Conservation (phyloP, 2,888 invertebrate genomes). For the Entomobrya multifasciata region DNA sequence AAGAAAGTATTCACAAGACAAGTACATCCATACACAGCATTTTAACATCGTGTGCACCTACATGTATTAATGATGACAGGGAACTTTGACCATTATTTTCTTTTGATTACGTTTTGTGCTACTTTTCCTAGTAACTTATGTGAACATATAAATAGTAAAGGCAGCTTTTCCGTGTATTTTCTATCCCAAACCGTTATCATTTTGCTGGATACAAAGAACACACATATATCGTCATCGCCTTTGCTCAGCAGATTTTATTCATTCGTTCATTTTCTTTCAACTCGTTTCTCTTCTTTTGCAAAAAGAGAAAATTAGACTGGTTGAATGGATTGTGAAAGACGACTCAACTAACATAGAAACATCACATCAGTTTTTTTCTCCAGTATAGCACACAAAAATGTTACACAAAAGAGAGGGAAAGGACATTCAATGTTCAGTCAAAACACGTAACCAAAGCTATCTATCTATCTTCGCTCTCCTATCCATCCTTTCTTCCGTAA, state of each 20-base stretch:
- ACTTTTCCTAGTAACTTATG: too few species aligned
- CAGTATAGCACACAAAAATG: neutral
- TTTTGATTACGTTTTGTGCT: too few species aligned
- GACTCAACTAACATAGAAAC: neutral
- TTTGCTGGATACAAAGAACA: neutral
- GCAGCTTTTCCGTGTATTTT: too few species aligned
- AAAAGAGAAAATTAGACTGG: neutral
- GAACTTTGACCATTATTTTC: too few species aligned
- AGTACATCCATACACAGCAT: too few species aligned
- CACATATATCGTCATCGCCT: neutral
- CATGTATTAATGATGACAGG: too few species aligned
- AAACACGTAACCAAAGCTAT: too few species aligned
- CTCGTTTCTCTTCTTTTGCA: neutral
- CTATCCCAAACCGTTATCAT: neutral
- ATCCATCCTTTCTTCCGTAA: neutral
- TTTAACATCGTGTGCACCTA: too few species aligned
- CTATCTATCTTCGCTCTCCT: too few species aligned
- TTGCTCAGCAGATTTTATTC: slow-evolving; percentile 29
- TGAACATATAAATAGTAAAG: too few species aligned
- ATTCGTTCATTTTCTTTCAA: slow-evolving; percentile 1
- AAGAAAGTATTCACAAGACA: too few species aligned
- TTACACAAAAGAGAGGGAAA: slow-evolving; percentile 17
- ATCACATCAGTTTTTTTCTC: slow-evolving; percentile 3
- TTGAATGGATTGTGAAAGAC: slow-evolving; percentile 7
- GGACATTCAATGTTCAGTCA: neutral